Percentiles rank a stretch among this genome's conserved stretches.
These are phyloP conservation scores for Choloepus hoffmanni DNA, from an alignment of 2,113 vertebrate genomes.

Conservation along the genomic window DNA sequence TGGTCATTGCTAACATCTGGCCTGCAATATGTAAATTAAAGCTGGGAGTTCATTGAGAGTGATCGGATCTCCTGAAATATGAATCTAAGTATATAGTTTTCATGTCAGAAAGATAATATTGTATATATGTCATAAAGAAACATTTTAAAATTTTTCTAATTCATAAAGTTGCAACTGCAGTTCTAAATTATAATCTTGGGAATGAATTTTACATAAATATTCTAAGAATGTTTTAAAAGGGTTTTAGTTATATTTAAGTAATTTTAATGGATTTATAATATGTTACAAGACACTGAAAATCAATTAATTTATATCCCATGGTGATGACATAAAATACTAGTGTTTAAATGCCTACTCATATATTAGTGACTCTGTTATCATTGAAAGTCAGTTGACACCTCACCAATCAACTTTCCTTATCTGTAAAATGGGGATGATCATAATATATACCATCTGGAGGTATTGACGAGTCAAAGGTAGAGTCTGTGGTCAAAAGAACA, in stretches of 20 bases:
- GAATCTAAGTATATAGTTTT: not conserved
- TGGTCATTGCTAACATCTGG: not conserved
- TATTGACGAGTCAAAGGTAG: not conserved
- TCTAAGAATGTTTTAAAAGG: not conserved
- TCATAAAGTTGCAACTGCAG: not conserved
- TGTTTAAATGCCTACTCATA: not conserved
- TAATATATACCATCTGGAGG: not conserved
- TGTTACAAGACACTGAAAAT: conserved; percentile 13
- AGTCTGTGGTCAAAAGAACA: not conserved
- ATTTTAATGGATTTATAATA: not conserved
- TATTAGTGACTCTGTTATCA: not conserved
- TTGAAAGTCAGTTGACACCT: not conserved
- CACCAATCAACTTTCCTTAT: not conserved
- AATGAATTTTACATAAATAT: not conserved
- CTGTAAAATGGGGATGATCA: not conserved
- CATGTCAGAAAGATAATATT: not conserved
- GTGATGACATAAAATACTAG: not conserved
- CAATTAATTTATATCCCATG: not conserved
- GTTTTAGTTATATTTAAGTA: not conserved
- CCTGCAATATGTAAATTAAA: not conserved
- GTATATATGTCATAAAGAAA: not conserved
- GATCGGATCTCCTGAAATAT: not conserved
- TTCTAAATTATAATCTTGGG: not conserved
- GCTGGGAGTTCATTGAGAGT: not conserved
- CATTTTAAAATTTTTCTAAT: not conserved